A percentile compares a stretch with the other conserved stretches of the same genome.
Conservation (phyloP, 2,888 invertebrate genomes). For the Melanargia galathea region DNA sequence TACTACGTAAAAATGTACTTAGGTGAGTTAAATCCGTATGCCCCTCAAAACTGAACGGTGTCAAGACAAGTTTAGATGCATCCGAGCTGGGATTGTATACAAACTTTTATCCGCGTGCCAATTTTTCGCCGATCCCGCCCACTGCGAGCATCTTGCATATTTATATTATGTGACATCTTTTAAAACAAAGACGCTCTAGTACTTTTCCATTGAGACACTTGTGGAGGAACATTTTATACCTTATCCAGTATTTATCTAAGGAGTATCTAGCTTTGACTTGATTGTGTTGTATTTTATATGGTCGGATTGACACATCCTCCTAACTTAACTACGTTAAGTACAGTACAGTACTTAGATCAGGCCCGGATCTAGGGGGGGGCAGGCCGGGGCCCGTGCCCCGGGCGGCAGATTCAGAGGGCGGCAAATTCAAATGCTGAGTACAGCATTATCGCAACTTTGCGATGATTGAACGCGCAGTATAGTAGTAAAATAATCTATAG, state of each 20-base stretch:
- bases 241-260: neutral
- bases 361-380: no score
- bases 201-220: constrained; percentile 77
- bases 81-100: constrained; percentile 32
- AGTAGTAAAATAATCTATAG: no score
- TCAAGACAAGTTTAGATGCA: constrained; percentile 32
- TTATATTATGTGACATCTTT: constrained; percentile 70
- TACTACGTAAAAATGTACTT: no score
- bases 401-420: no score
- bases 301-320: no score
- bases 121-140: constrained; percentile 55
- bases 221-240: constrained; percentile 49
- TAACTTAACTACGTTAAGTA: no score
- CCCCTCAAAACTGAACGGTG: constrained; percentile 23
- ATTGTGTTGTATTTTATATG: no score
- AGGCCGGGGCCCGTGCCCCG: no score
- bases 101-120: constrained; percentile 57
- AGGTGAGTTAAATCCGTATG: constrained; percentile 10
- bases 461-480: no score
- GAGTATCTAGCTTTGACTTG: neutral
- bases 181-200: constrained; percentile 65
- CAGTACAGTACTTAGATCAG: no score
- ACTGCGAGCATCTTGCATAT: constrained; percentile 59
- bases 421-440: no score
- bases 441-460: no score